These are phyloP conservation scores for Catalaphyllia jardinei DNA, from an alignment of 64 coral and sea anemone genomes.

Conservation along the genomic window DNA sequence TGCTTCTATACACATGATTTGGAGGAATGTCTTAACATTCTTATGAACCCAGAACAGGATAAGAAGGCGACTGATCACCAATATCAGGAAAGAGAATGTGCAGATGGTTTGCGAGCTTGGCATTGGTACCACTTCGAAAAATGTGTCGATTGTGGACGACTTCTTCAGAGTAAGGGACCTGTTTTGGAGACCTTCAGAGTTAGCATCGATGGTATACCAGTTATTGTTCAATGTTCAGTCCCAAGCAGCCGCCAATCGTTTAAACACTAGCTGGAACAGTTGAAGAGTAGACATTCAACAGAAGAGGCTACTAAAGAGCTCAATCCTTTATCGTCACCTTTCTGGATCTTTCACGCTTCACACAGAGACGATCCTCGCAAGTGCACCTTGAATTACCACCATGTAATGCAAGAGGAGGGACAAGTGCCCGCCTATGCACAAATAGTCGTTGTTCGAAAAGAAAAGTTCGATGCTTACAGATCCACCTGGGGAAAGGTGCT, in stretches of 20 bases:
- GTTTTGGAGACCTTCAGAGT: neutral
- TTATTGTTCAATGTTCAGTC: slow-evolving; percentile 7
- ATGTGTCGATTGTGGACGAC: slow-evolving; percentile 33
- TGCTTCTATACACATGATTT: slow-evolving; percentile 18
- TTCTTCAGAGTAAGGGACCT: slow-evolving; percentile 10
- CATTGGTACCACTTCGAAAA: slow-evolving; percentile 37
- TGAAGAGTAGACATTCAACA: neutral
- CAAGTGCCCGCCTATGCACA: neutral
- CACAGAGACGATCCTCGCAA: slow-evolving; percentile 57
- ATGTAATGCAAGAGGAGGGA: slow-evolving; percentile 25
- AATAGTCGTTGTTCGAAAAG: slow-evolving; percentile 13
- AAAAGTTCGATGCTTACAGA: slow-evolving; percentile 13
- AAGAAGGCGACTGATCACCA: neutral
- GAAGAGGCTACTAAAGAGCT: too few relatives aligned
- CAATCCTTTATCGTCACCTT: neutral
- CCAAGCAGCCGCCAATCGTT: neutral
- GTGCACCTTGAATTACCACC: slow-evolving; percentile 51
- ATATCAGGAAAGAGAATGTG: neutral
- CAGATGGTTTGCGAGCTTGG: slow-evolving; percentile 5
- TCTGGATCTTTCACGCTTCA: slow-evolving; percentile 61
- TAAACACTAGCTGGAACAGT: neutral
- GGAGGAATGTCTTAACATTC: neutral
- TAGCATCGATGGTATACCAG: neutral
- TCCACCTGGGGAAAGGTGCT: slow-evolving; percentile 48
- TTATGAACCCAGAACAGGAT: neutral